Base-by-base conservation (phyloP, 2,888 invertebrate species). In the Apotomis turbidana region DNA sequence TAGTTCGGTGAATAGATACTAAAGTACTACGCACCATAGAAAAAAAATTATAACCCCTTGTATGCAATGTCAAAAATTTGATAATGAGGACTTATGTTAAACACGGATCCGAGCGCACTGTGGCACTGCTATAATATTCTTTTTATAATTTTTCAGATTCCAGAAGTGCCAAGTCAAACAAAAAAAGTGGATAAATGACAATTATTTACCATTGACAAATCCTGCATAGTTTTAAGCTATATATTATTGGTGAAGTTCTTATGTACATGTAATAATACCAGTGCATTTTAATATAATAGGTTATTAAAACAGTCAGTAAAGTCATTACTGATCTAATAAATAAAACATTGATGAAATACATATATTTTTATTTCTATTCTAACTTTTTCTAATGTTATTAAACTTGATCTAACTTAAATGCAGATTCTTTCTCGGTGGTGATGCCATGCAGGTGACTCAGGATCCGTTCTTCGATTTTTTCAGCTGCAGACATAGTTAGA, bases 401-500 rank as follows among this genome's bases (percentile, higher is more conserved):
- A 15, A 93, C 83, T 91, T 96, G 96, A 93, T 94, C 94, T 66
- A 96, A 74, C 87, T 94, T 95, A 81, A 94, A 96, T 84, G 94
- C 94, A 10, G 78, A 77, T 73, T 94, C 80, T 76, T 88, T 87
- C 27, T 74, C 78, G 12, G 80, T 87, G 79, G 95, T 95, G 66
- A 94, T 91, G 64, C 95, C 94, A 85, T 97, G 94, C 10, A 97
- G 87, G 77, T 96, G 95, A 71, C 90, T 94, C 12, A 98, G 85
- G 75, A 98, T 84, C 83, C 95, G 96, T 64, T 97, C 95, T 90
- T 99, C 98, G 76, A 99, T 95, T 82, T 94, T 95, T 81, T 98
- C 96, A 0, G 97, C 95, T 0, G 99, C 99, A 59, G 95, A 94
- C 76, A 96, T 90, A 0, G 99, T 98, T 3, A 99, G 86, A 5